A percentile compares a stretch with the other conserved stretches of the same genome.
Evolutionary conservation across 2,888 invertebrate genomes (phyloP).

Genomic region (Aphodius granarius): DNA sequence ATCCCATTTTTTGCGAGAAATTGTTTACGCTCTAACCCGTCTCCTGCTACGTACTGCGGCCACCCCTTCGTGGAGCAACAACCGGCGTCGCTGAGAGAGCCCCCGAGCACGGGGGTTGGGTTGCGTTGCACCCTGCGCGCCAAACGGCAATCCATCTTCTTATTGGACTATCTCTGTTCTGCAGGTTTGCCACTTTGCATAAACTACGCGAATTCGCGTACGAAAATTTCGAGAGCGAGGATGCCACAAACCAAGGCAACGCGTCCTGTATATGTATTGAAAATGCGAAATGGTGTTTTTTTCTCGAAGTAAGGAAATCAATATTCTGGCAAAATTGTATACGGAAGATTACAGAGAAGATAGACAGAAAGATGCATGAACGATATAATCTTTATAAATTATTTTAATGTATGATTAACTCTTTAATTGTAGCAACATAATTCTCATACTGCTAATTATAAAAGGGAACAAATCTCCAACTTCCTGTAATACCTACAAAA

Average conservation of each 20-base stretch:
- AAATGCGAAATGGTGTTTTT: background rate
- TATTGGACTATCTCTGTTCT: constrained; percentile 43
- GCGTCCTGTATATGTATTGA: background rate
- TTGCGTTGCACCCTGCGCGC: constrained; percentile 15
- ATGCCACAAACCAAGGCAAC: background rate
- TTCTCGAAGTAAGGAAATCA: background rate
- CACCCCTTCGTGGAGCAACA: background rate
- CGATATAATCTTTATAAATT: too few relatives aligned
- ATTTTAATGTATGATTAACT: too few relatives aligned
- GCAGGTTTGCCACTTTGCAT: constrained; percentile 40
- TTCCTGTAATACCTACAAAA: too few relatives aligned
- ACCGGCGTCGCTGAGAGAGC: background rate
- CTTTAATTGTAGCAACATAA: too few relatives aligned
- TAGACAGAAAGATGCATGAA: too few relatives aligned
- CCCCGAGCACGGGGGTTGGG: background rate
- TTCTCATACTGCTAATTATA: too few relatives aligned
- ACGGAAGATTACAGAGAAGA: too few relatives aligned
- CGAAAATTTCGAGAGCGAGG: background rate
- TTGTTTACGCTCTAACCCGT: constrained; percentile 41
- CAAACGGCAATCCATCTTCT: constrained; percentile 45
- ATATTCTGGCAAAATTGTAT: background rate
- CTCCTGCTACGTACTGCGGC: constrained; percentile 26
- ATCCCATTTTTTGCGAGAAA: constrained; percentile 39
- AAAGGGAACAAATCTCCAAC: too few relatives aligned
- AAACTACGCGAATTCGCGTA: constrained; percentile 21